Evolutionary conservation across 2,888 invertebrate species (phyloP), one percentile per base, ranked within the genome.

Genomic region (Folsomia candida): DNA sequence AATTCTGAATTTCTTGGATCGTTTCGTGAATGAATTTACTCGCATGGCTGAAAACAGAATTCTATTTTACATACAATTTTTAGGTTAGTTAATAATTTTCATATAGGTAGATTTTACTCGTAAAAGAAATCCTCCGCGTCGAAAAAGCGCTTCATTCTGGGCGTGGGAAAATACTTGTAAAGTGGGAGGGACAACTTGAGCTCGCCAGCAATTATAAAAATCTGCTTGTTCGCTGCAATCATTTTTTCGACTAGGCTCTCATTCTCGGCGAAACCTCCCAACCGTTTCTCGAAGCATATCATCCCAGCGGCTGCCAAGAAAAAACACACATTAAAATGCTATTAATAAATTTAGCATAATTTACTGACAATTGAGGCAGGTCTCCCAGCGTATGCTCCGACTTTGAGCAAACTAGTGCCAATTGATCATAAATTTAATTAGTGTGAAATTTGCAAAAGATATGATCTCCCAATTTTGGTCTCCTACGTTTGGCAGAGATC

Each of bases 121-220:
- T 84, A 84, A 73, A 86, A 84, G 72, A 81, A 81, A 72, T 87
- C 86, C 78, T 87, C 86, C 59, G 84, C 82, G 20, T 80, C 80
- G 18, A 85, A 81, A 51, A 87, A 81, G 75, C 81, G 82, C 60
- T 79, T 83, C 84, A 85, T 85, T 60, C 83, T 84, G n/a, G 84
- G 84, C 2, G 86, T 86, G 1, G 82, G 70, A 37, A 86, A 75
- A 58, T 83, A 81, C 68, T 83, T 83, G 80, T 84, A 85, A 54
- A 85, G 72, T 4, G 85, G 85, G 4, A 86, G 74, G 0, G 84
- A 82, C 77, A 86, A 85, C 75, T 84, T 84, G 54, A 86, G 80
- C 6, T 77, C 57, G 2, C 79, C 79, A n/a, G 81, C 81, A 11
- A 81, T 68, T n/a, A 78, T 57, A 72, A 83, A 83, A 29, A 82